Conservation (phyloP, 2,888 invertebrate species). For the Lycocerus yunnanus region DNA sequence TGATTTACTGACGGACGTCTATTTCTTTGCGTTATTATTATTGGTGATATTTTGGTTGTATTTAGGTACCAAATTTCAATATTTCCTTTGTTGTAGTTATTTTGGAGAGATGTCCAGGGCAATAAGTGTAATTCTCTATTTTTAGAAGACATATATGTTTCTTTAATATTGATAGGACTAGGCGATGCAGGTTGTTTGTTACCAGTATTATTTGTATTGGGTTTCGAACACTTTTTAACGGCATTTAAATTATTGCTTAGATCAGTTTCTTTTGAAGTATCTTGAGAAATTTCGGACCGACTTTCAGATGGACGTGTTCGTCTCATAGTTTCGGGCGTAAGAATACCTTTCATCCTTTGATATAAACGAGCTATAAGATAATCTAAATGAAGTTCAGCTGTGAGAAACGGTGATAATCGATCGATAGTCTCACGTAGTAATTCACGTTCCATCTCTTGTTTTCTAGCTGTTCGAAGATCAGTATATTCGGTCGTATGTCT, state of each 20-base stretch:
- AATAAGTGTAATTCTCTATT: slow-evolving; percentile 31
- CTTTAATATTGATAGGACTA: background rate
- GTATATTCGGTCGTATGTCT: background rate
- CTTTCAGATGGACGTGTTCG: background rate
- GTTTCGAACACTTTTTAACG: background rate
- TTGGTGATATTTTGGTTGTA: slow-evolving; percentile 19
- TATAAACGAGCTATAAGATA: background rate
- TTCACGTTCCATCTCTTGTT: background rate
- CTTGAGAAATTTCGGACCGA: background rate
- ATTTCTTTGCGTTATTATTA: slow-evolving; percentile 32
- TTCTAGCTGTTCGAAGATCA: background rate
- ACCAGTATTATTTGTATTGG: background rate
- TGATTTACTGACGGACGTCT: slow-evolving; percentile 37
- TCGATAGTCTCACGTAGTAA: background rate
- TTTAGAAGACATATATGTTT: slow-evolving; percentile 2
- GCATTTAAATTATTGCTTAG: background rate
- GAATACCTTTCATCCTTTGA: background rate
- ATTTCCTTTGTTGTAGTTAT: slow-evolving; percentile 23
- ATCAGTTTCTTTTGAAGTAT: background rate
- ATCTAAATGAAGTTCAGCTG: background rate
- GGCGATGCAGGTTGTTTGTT: background rate
- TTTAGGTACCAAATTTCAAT: slow-evolving; percentile 38
- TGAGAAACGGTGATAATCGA: background rate
- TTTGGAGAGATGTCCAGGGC: slow-evolving; percentile 35
- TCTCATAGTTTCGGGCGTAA: background rate